Evolutionary conservation across 2,797 vertebrate species (phyloP).

Genomic region (Rallus crepitans): DNA sequence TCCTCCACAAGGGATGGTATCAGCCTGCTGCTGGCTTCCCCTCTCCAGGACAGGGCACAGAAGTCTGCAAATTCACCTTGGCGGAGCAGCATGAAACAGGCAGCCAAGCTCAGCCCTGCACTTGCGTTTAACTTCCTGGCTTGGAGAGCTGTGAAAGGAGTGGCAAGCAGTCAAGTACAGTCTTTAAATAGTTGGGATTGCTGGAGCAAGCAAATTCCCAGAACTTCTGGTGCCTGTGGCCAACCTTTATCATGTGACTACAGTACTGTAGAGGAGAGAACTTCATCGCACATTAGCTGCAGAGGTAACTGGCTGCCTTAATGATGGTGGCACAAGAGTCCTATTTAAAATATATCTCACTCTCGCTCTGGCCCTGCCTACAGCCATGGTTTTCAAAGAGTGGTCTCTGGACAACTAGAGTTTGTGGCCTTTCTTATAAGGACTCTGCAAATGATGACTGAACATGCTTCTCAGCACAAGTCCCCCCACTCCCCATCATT

Average conservation of each 20-base stretch:
- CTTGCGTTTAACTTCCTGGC: background rate
- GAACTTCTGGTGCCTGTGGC: background rate
- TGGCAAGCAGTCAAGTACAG: background rate
- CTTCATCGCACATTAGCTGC: accelerated
- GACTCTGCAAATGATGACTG: accelerated
- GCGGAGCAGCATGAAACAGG: background rate
- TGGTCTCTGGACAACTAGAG: background rate
- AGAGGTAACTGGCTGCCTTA: background rate
- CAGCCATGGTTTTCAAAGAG: background rate
- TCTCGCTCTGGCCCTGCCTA: background rate
- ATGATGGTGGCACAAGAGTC: background rate
- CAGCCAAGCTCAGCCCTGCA: background rate
- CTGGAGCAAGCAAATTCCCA: background rate
- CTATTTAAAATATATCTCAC: background rate
- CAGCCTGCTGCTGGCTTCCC: accelerated
- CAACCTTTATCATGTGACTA: background rate
- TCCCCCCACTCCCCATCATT: no score
- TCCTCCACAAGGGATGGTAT: background rate
- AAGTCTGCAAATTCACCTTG: background rate
- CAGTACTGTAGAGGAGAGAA: background rate
- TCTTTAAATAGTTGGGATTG: slow-evolving; percentile 17
- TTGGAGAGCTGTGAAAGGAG: background rate
- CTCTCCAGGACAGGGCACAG: accelerated
- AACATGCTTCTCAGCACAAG: background rate
- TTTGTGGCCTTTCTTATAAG: background rate